Base-by-base conservation (phyloP, 2,113 vertebrate species). In the Prionailurus viverrinus region DNA sequence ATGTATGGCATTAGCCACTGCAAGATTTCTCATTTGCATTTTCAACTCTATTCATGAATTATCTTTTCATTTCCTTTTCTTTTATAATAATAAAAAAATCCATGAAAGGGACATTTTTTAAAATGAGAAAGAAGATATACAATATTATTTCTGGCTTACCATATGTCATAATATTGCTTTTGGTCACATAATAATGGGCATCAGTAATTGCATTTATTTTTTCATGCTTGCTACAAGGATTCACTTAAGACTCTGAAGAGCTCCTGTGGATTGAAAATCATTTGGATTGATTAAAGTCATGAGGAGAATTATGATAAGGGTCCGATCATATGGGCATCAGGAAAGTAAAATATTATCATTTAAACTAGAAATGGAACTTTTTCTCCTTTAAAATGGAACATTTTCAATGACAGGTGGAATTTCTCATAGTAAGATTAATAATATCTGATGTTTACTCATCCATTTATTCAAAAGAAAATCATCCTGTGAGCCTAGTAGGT, bases 331-430 rank as follows among this genome's bases (percentile, higher is more conserved):
- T 33, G 33, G 74, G 74, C 69, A 92, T n/a, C 88, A 69, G 58
- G 51, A 97, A 94, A 86, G 45, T 90, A 86, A 97, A 97, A 94
- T 96, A 87, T 93, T 98, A 97, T 81, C 91, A 95, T 95, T 96
- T 94, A 97, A 92, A 94, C 6, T 76, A 91, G 95, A 96, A 91
- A 96, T 93, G 39, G 53, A 87, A 71, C 27, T 65, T 76, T 68
- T 91, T 96, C 73, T 95, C 39, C 87, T 90, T 95, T 94, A 90
- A 45, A 69, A 41, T 41, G 41, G 41, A 41, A 41, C 6, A 41
- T 91, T 69, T 96, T 58, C 86, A 78, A 78, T 84, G 66, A 74
- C 76, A 92, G 74, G 14, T 53, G 45, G 19, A 31, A 4, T 69
- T 92, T 31, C 81, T 85, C 84, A 69, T 48, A 41, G 33, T 71